These are phyloP conservation scores for Pandion haliaetus DNA, from an alignment of 2,113 vertebrate genomes.

Conservation along the genomic window DNA sequence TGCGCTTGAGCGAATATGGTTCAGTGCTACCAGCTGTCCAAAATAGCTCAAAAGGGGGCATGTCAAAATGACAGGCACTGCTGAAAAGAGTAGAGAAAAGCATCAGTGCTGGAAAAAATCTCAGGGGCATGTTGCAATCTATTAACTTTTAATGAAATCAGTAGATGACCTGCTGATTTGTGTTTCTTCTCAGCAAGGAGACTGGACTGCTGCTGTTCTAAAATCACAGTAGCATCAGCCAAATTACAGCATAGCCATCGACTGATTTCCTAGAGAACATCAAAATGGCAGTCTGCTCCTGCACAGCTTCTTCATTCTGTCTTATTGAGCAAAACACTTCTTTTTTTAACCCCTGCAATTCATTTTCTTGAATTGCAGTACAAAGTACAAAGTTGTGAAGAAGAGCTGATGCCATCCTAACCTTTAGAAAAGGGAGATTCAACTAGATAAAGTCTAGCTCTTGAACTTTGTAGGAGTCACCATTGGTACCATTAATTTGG, in stretches of 20 bases:
- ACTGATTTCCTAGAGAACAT: constrained; percentile 47
- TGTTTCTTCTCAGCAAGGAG: constrained; percentile 55
- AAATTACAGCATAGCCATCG: background rate
- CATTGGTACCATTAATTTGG: background rate
- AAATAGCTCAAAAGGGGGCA: constrained; percentile 22
- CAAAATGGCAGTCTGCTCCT: background rate
- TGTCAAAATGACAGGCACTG: constrained; percentile 15
- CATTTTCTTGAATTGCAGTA: background rate
- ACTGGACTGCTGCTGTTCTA: constrained; percentile 18
- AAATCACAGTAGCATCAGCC: constrained; percentile 22
- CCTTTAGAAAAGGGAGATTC: background rate
- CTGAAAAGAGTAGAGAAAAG: constrained; percentile 1
- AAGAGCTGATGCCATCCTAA: background rate
- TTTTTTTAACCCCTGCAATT: background rate
- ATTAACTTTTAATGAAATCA: constrained; percentile 69
- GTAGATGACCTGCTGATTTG: constrained; percentile 56
- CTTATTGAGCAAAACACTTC: background rate
- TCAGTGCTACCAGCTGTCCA: constrained; percentile 10
- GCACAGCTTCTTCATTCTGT: background rate
- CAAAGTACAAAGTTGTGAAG: background rate
- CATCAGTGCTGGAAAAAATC: constrained; percentile 36
- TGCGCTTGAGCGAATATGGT: background rate
- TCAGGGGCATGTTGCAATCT: constrained; percentile 50
- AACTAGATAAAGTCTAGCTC: background rate
- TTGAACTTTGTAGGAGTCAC: background rate